phyloP scores from a whole-genome alignment of 1,140 invertebrate genomes.

The Arion vulgaris region DNA sequence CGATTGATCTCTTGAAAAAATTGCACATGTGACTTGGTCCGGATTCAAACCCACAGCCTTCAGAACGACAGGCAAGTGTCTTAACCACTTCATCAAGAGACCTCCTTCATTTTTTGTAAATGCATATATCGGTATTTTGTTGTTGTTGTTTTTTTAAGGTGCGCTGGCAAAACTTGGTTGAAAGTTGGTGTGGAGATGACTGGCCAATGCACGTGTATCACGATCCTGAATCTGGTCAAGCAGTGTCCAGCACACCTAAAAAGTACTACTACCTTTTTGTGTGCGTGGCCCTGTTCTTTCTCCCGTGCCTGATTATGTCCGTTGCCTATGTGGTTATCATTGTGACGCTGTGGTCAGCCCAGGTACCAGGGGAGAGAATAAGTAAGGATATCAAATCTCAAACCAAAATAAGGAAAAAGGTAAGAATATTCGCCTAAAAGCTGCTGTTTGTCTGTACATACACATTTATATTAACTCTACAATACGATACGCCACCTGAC shows the following conservation, averaged over 20 bases:
- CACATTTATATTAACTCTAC: too few species aligned
- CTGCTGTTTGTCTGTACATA: too few species aligned
- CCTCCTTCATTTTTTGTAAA: too few species aligned
- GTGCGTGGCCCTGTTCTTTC: slow-evolving; percentile 73
- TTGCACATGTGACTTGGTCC: too few species aligned
- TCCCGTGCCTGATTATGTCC: slow-evolving; percentile 74
- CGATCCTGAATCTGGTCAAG: slow-evolving; percentile 41
- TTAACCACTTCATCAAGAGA: too few species aligned
- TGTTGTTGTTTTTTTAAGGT: slow-evolving; percentile 37
- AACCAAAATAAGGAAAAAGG: slow-evolving; percentile 66
- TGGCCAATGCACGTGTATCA: slow-evolving; percentile 55
- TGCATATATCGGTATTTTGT: too few species aligned
- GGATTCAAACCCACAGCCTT: too few species aligned
- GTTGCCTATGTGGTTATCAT: slow-evolving; percentile 74
- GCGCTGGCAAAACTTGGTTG: slow-evolving; percentile 66
- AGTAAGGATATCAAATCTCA: slow-evolving; percentile 65
- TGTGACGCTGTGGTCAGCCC: slow-evolving; percentile 66
- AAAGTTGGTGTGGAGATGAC: slow-evolving; percentile 69
- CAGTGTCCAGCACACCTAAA: slow-evolving; percentile 43
- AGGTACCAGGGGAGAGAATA: slow-evolving; percentile 60
- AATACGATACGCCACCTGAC: too few species aligned
- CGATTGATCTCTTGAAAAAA: too few species aligned
- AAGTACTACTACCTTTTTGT: slow-evolving; percentile 73
- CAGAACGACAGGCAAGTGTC: too few species aligned
- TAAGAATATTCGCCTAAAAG: too few species aligned